phyloP scores from a whole-genome alignment of 2,888 invertebrate genomes.

The Euplexia lucipara region DNA sequence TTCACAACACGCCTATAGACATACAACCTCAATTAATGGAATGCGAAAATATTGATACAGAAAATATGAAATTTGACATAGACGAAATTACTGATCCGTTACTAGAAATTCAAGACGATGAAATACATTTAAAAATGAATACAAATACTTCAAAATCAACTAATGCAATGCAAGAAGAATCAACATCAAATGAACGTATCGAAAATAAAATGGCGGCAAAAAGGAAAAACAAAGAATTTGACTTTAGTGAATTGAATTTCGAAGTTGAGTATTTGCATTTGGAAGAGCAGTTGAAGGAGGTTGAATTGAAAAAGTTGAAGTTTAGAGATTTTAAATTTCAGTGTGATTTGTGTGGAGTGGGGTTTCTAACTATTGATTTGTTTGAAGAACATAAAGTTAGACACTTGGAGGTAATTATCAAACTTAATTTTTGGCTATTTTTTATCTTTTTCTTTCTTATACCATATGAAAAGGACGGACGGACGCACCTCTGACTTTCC shows the following conservation, averaged over 20 bases:
- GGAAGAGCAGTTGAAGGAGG: conserved; percentile 58
- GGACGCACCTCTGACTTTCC: too few species aligned
- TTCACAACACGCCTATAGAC: conserved; percentile 31
- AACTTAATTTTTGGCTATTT: background rate
- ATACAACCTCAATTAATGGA: conserved; percentile 21
- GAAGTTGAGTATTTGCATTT: conserved; percentile 59
- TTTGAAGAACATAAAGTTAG: conserved; percentile 45
- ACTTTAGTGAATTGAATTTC: conserved; percentile 55
- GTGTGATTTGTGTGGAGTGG: conserved; percentile 57
- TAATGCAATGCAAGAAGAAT: background rate
- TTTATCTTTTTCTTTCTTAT: too few species aligned
- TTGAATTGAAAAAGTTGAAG: conserved; percentile 60
- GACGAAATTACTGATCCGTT: conserved; percentile 15
- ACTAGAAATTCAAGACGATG: background rate
- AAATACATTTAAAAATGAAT: background rate
- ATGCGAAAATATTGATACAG: background rate
- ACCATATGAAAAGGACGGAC: too few species aligned
- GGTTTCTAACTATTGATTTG: conserved; percentile 48
- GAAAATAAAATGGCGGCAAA: conserved; percentile 1
- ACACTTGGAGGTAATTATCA: conserved; percentile 48
- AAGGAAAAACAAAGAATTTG: conserved; percentile 12
- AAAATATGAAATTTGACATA: conserved; percentile 1
- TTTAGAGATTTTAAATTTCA: conserved; percentile 52
- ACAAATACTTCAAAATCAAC: background rate
- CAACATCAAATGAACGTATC: conserved; percentile 1